A percentile compares a stretch with the other conserved stretches of the same genome.
These are phyloP conservation scores for Blastobasis adustella DNA, from an alignment of 2,888 invertebrate species.

Conservation along the genomic window DNA sequence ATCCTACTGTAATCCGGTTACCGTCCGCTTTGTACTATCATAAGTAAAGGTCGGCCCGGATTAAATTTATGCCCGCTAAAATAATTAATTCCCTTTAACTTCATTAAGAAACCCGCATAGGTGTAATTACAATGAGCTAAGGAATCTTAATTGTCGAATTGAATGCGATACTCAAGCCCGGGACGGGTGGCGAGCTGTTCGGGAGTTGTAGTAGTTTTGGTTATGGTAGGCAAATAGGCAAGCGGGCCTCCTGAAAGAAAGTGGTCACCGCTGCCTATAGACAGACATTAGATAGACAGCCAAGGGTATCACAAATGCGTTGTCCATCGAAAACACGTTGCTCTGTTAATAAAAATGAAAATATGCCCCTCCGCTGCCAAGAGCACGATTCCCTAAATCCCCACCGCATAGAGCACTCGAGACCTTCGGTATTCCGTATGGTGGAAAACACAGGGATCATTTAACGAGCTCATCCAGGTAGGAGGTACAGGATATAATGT, in stretches of 20 bases:
- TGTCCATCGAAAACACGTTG: no score
- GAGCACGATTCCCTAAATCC: no score
- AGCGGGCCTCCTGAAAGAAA: no score
- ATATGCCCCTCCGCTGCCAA: no score
- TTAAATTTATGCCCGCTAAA: slow-evolving; percentile 69
- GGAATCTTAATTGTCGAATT: slow-evolving; percentile 74
- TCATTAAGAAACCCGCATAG: slow-evolving; percentile 74
- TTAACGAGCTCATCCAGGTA: no score
- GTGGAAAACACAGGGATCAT: no score
- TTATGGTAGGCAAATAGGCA: neutral
- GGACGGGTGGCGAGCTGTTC: slow-evolving; percentile 6
- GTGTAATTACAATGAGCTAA: slow-evolving; percentile 73
- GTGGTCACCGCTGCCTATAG: no score
- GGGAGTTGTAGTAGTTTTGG: neutral
- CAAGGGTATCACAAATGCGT: no score
- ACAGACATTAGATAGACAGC: no score
- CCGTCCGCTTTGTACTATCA: slow-evolving; percentile 8
- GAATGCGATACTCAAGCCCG: slow-evolving; percentile 37
- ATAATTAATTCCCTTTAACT: slow-evolving; percentile 74
- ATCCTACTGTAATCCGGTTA: slow-evolving; percentile 6
- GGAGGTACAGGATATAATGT: no score
- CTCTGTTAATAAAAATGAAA: neutral
- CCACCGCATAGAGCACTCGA: no score
- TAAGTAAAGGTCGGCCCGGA: slow-evolving; percentile 44
- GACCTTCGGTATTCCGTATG: no score